These are phyloP conservation scores for Drosophila santomea DNA, from an alignment of 1,140 invertebrate species.

Conservation along the genomic window DNA sequence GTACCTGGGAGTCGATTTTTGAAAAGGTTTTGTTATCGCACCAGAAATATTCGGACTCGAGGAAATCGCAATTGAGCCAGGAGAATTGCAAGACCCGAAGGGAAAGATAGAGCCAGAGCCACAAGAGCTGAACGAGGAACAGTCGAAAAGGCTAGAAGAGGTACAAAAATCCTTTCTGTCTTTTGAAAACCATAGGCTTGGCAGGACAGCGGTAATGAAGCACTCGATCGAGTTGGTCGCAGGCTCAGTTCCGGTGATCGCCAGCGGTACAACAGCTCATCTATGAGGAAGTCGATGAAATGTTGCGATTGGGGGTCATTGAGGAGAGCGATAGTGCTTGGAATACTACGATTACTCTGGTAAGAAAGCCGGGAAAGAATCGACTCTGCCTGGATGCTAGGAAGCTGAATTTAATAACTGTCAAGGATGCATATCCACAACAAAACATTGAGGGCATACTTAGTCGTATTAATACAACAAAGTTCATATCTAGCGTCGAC, in stretches of 20 bases:
- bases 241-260: background rate
- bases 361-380: conserved; percentile 6
- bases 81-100: background rate
- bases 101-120: too few species aligned
- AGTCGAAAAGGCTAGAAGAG: background rate
- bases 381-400: conserved; percentile 5
- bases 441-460: conserved; percentile 1
- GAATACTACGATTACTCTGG: background rate
- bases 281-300: conserved; percentile 1
- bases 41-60: background rate
- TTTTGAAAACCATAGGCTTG: background rate
- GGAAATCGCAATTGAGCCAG: background rate
- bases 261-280: background rate
- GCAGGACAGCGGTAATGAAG: too few species aligned
- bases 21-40: background rate
- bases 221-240: background rate
- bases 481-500: conserved; percentile 1
- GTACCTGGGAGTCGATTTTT: conserved; percentile 4
- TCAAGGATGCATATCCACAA: conserved; percentile 11
- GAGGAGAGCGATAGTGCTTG: conserved; percentile 1
- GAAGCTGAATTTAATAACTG: background rate
- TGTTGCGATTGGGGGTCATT: background rate
- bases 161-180: background rate
- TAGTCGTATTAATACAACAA: background rate
- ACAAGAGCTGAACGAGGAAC: background rate